Base-by-base conservation (phyloP, 2,113 vertebrate species). In the Caranx ignobilis region DNA sequence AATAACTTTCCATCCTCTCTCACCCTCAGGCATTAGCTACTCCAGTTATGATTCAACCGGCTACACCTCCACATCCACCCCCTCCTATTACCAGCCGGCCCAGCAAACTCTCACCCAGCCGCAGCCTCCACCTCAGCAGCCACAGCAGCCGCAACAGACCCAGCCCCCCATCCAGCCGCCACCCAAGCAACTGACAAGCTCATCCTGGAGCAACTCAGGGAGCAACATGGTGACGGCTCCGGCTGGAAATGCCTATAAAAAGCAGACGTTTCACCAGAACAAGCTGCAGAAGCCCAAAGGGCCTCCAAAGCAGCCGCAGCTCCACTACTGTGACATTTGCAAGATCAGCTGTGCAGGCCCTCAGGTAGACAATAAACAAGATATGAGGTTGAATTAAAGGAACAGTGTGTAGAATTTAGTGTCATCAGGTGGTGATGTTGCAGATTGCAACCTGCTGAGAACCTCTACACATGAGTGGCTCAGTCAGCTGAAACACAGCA, bases 311-410 rank as follows among this genome's bases (percentile, higher is more conserved):
- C 95, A 92, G 43, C 92, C 94, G 0, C 95, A 93, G 57, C 92
- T 96, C 13, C 95, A 96, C 87, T 97, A 97, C 92, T 97, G 96
- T 54, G 95, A 96, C 66, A 91, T 97, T 85, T 97, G 96, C 89
- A 96, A 95, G 89, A 96, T 96, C 88, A 96, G 96, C 94, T 97
- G 96, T 62, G 95, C 95, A 2, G 96, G 96, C 4, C 93, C 95
- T 6, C 96, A 96, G 96, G 96, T 97, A 85, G 78, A 55, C 0
- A 48, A 37, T 9, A 68, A 34, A 59, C 57, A 75, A 41, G 3
- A 21, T 3, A 55, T 3, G 31, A 41, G 26, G 10, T 1, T 35
- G 11, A 37, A n/a, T 16, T 19, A 6, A 16, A 47, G 45, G 11
- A 4, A 4, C 45, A 41, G 8, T 41, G 6, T 41, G 39, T 9